Percentiles rank a stretch among this genome's conserved stretches.
phyloP scores from a whole-genome alignment of 2,888 invertebrate genomes.

The Eledona agricola region DNA sequence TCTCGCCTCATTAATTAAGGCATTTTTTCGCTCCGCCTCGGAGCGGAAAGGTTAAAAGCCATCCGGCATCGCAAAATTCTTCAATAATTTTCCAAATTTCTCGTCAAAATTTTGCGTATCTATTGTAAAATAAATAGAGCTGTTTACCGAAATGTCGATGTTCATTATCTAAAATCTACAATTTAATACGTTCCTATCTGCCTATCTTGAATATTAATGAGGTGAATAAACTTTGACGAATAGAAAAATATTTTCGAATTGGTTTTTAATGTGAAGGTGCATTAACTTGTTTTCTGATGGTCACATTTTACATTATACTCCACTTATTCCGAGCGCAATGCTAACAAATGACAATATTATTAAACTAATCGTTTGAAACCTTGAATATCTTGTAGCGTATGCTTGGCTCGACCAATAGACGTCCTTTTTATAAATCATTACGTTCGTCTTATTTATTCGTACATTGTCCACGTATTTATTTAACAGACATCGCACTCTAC shows the following conservation, averaged over 20 bases:
- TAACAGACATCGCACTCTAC: slow-evolving; percentile 8
- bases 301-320: slow-evolving; percentile 6
- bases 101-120: too few species aligned
- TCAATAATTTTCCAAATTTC: too few species aligned
- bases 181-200: slow-evolving; percentile 10
- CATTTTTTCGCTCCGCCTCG: slow-evolving; percentile 17
- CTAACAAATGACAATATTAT: slow-evolving; percentile 24
- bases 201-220: slow-evolving; percentile 13
- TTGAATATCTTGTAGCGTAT: slow-evolving; percentile 13
- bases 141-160: slow-evolving; percentile 30
- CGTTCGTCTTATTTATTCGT: slow-evolving; percentile 19
- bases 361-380: slow-evolving; percentile 19
- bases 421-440: slow-evolving; percentile 16
- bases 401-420: slow-evolving; percentile 10
- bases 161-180: slow-evolving; percentile 35
- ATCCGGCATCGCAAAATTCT: slow-evolving; percentile 4
- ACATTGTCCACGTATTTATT: slow-evolving; percentile 15
- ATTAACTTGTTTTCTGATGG: slow-evolving; percentile 7
- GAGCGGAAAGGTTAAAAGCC: slow-evolving; percentile 11
- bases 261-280: slow-evolving; percentile 9
- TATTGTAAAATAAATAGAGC: slow-evolving; percentile 23
- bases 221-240: slow-evolving; percentile 24
- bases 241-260: slow-evolving; percentile 10
- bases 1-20: slow-evolving; percentile 19
- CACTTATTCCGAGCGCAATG: slow-evolving; percentile 1